Conservation (phyloP, 2,113 vertebrate genomes). For the Catharus fuscescens region DNA sequence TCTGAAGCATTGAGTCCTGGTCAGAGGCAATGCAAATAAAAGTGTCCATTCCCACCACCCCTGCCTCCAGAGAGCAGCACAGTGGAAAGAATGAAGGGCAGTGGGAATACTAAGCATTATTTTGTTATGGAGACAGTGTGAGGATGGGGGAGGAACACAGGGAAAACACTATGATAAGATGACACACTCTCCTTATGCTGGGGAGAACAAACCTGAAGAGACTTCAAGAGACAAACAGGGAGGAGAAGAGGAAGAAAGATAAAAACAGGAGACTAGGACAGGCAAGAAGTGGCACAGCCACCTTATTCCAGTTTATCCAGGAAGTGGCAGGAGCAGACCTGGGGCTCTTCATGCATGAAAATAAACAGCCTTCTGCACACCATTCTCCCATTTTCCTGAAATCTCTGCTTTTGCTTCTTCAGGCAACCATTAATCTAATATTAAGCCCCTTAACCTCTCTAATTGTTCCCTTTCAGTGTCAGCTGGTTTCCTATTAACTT, state of each 20-base stretch:
- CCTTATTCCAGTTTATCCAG: not conserved
- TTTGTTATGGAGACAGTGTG: not conserved
- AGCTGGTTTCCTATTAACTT: conserved; percentile 73
- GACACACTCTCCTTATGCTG: fast-evolving
- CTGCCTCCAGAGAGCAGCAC: not conserved
- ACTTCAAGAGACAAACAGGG: not conserved
- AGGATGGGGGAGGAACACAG: not conserved
- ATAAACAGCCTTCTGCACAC: not conserved
- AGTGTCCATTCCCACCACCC: not conserved
- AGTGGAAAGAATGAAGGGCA: not conserved
- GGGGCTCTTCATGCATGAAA: not conserved
- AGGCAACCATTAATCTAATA: conserved; percentile 71
- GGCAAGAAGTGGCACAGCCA: not conserved
- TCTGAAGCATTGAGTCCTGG: not conserved
- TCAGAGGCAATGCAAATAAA: not conserved
- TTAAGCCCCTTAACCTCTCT: conserved; percentile 71
- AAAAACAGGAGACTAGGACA: not conserved
- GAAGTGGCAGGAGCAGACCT: not conserved
- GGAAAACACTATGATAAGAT: not conserved
- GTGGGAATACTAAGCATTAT: not conserved
- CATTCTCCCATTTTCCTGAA: conserved; percentile 51
- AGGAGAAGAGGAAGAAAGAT: not conserved
- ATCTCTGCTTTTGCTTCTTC: conserved; percentile 64
- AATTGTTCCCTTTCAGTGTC: conserved; percentile 68
- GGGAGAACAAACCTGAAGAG: not conserved